phyloP scores from a whole-genome alignment of 2,797 vertebrate species.

The Danio jaintianensis region DNA sequence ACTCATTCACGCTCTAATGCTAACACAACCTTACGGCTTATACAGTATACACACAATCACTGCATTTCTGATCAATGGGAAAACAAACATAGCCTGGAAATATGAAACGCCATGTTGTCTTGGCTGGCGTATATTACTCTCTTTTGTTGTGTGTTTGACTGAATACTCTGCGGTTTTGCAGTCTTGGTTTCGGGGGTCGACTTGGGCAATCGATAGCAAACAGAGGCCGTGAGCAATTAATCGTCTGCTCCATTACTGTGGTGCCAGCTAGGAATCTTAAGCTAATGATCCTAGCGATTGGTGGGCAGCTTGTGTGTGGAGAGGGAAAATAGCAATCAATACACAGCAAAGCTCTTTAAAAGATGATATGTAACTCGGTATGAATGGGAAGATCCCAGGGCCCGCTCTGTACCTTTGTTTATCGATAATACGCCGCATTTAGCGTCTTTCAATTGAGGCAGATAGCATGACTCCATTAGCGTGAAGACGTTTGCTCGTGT shows the following conservation, averaged over 20 bases:
- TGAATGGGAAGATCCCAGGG: neutral
- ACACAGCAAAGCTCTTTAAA: constrained; percentile 14
- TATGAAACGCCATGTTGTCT: neutral
- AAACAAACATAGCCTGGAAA: neutral
- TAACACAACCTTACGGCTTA: neutral
- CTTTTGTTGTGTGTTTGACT: neutral
- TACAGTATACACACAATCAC: neutral
- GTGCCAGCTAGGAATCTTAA: constrained; percentile 47
- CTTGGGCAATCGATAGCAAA: constrained; percentile 33
- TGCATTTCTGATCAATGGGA: neutral
- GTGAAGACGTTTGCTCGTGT: constrained; percentile 6
- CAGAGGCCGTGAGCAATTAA: constrained; percentile 43
- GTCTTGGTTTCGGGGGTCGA: neutral
- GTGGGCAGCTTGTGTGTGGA: constrained; percentile 20
- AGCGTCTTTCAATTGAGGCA: neutral
- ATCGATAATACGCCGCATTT: neutral
- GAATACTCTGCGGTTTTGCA: neutral
- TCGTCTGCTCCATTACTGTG: constrained; percentile 48
- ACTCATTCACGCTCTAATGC: neutral
- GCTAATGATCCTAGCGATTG: constrained; percentile 44
- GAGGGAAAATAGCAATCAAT: constrained; percentile 29
- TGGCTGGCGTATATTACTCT: neutral
- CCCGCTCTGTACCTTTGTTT: neutral
- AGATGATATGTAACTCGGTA: constrained; percentile 34
- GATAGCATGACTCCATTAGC: neutral